Evolutionary conservation across 2,888 invertebrate genomes (phyloP).

Genomic region (Caenorhabditis wallacei): DNA sequence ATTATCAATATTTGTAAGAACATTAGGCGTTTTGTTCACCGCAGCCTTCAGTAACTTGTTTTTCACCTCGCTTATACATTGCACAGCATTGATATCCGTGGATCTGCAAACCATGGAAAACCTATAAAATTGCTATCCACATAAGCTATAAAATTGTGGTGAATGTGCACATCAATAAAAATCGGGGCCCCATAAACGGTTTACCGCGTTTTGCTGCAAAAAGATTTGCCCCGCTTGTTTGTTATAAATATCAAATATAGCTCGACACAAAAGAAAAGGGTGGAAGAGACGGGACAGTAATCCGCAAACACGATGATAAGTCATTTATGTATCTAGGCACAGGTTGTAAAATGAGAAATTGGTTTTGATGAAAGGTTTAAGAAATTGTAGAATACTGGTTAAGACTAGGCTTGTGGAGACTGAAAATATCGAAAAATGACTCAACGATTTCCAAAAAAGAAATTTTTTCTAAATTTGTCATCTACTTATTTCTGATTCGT

Average conservation of each 20-base stretch:
- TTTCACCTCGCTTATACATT: conserved; percentile 81
- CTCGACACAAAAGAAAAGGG: not conserved
- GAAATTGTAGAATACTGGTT: too few relatives aligned
- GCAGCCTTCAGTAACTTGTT: conserved; percentile 80
- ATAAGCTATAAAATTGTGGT: conserved; percentile 11
- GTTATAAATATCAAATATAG: not conserved
- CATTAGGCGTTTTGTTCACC: conserved; percentile 78
- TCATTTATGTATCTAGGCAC: conserved; percentile 9
- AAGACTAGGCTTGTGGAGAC: too few relatives aligned
- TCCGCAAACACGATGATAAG: conserved; percentile 58
- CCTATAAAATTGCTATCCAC: not conserved
- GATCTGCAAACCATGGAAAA: conserved; percentile 70
- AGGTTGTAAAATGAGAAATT: conserved; percentile 1
- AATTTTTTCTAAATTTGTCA: too few relatives aligned
- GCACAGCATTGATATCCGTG: conserved; percentile 73
- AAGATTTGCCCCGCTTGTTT: not conserved
- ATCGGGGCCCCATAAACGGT: conserved; percentile 12
- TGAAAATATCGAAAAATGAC: too few relatives aligned
- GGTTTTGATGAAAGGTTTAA: too few relatives aligned
- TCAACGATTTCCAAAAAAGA: too few relatives aligned
- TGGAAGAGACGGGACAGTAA: not conserved
- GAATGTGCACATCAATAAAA: conserved; percentile 15
- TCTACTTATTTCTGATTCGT: too few relatives aligned
- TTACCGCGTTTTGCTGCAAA: not conserved
- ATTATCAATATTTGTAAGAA: conserved; percentile 78